Conservation (phyloP, 2,797 vertebrate species). For the Halcyon chelicuti region DNA sequence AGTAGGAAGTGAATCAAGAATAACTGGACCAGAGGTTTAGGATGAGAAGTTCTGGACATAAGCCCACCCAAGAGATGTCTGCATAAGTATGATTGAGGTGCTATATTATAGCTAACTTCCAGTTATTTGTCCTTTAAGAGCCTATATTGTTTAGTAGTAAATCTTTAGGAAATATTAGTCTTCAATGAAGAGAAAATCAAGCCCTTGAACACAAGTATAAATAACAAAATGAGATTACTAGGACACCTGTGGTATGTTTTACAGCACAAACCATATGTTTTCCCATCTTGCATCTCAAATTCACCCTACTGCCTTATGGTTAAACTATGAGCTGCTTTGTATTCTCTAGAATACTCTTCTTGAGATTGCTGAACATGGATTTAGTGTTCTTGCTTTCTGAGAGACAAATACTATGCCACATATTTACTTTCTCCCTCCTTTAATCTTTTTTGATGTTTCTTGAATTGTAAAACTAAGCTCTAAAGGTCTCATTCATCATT, state of each 20-base stretch:
- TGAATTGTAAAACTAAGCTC: slow-evolving; percentile 32
- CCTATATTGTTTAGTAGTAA: neutral
- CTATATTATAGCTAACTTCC: neutral
- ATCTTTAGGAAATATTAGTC: neutral
- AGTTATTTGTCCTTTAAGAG: neutral
- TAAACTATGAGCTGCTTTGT: neutral
- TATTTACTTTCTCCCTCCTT: neutral
- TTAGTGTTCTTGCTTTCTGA: neutral
- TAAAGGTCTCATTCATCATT: slow-evolving; percentile 11
- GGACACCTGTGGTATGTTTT: neutral
- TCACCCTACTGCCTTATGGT: neutral
- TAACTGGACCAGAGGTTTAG: neutral
- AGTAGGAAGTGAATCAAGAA: neutral
- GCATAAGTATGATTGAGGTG: neutral
- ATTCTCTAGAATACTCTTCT: neutral
- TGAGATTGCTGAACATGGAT: neutral
- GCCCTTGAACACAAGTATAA: neutral
- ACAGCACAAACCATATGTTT: neutral
- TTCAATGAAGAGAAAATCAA: neutral
- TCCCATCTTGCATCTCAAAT: neutral
- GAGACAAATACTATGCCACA: neutral
- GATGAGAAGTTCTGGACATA: neutral
- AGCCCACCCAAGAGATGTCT: neutral
- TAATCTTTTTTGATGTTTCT: slow-evolving; percentile 2
- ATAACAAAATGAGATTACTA: neutral